Percentiles rank a stretch among this genome's conserved stretches.
phyloP scores from a whole-genome alignment of 2,113 vertebrate genomes.

The Ictalurus furcatus region DNA sequence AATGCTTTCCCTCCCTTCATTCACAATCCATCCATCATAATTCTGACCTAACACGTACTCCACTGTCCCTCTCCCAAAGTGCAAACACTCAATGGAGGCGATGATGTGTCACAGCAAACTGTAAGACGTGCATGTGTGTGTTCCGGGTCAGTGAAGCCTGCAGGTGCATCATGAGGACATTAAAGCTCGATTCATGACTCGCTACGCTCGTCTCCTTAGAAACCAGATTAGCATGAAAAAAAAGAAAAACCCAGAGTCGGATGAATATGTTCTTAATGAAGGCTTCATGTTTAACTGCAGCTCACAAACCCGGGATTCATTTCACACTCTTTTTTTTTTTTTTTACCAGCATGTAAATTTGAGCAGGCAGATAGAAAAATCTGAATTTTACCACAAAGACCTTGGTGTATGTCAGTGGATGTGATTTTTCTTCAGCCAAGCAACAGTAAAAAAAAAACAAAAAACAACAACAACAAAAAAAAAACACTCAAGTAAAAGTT shows the following conservation, averaged over 20 bases:
- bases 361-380: too few relatives aligned
- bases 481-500: background rate
- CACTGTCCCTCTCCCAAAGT: conserved; percentile 44
- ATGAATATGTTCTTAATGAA: conserved; percentile 7
- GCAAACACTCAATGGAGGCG: conserved; percentile 43
- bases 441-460: background rate
- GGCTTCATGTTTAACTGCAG: conserved; percentile 5
- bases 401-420: background rate
- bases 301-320: background rate
- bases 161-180: conserved; percentile 42
- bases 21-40: background rate
- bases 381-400: too few relatives aligned
- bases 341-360: background rate
- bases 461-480: background rate
- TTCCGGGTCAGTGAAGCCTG: background rate
- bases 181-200: conserved; percentile 26
- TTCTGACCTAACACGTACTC: conserved; percentile 26
- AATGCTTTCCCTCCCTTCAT: conserved; percentile 20
- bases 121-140: background rate
- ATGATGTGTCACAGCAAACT: conserved; percentile 20
- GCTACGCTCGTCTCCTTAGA: conserved; percentile 34
- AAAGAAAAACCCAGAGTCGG: conserved; percentile 18
- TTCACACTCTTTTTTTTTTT: background rate
- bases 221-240: conserved; percentile 46
- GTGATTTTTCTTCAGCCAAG: too few relatives aligned